These are phyloP conservation scores for Trachelus iudaicus DNA, from an alignment of 2,888 invertebrate genomes.

Conservation along the genomic window DNA sequence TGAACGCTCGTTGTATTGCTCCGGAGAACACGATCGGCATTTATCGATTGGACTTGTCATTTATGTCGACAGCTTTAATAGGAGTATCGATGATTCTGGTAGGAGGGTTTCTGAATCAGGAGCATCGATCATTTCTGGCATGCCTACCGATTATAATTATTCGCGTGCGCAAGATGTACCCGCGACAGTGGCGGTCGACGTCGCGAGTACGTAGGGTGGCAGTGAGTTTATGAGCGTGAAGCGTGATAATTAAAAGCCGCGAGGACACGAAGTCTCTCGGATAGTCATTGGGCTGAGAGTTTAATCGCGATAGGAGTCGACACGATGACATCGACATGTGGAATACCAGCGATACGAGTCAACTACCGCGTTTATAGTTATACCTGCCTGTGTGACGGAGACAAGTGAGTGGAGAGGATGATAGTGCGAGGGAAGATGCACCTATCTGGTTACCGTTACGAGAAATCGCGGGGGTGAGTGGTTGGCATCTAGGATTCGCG, in stretches of 20 bases:
- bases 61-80: neutral
- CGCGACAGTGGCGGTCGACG: constrained; percentile 44
- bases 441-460: neutral
- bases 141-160: neutral
- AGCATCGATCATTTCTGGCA: neutral
- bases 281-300: neutral
- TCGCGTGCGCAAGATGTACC: constrained; percentile 26
- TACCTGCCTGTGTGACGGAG: neutral
- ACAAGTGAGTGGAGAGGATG: neutral
- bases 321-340: neutral
- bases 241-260: constrained; percentile 1
- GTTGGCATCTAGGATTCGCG: neutral
- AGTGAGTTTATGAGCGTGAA: neutral
- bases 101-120: neutral
- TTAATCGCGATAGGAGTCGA: constrained; percentile 3
- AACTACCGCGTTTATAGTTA: neutral
- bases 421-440: neutral
- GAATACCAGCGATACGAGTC: neutral
- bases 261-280: neutral
- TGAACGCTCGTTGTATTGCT: neutral
- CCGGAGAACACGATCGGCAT: neutral
- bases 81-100: neutral
- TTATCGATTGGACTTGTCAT: neutral
- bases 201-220: neutral
- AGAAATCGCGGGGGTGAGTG: neutral